Evolutionary conservation across 1,140 invertebrate species (phyloP).

Genomic region (Anoplolepis gracilipes): DNA sequence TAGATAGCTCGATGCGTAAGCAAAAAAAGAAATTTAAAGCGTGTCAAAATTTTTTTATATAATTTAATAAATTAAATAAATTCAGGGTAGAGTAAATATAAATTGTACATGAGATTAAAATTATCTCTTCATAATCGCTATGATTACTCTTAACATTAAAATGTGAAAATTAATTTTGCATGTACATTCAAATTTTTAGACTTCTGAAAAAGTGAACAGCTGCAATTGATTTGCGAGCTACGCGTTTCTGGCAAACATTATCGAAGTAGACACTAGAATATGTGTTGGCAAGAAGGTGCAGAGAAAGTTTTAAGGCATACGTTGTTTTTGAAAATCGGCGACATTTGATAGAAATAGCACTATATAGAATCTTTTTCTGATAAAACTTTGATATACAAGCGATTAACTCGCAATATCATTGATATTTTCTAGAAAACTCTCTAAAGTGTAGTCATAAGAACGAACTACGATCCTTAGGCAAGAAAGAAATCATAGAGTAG

Average conservation of each 20-base stretch:
- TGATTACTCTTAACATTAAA: background rate
- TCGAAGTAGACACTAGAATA: conserved; percentile 46
- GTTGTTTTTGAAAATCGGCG: conserved; percentile 34
- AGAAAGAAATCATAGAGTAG: conserved; percentile 57
- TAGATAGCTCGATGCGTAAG: background rate
- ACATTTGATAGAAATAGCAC: conserved; percentile 37
- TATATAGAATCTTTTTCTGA: conserved; percentile 18
- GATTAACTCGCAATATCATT: conserved; percentile 48
- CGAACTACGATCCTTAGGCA: conserved; percentile 59
- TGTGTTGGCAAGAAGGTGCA: conserved; percentile 50
- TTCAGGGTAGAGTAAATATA: background rate
- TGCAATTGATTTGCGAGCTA: conserved; percentile 36
- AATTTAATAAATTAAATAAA: background rate
- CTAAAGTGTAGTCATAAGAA: conserved; percentile 32
- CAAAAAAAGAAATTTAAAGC: background rate
- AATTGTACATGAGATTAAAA: background rate
- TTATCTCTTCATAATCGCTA: background rate
- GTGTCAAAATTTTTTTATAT: background rate
- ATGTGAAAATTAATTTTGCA: background rate
- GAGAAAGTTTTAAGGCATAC: conserved; percentile 62
- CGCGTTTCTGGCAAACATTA: conserved; percentile 48
- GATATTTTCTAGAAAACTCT: conserved; percentile 54
- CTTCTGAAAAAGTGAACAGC: background rate
- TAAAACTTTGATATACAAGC: conserved; percentile 39
- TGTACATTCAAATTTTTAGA: background rate